Percentiles rank a stretch among this genome's conserved stretches.
phyloP scores from a whole-genome alignment of 2,113 vertebrate species.

The Equus przewalskii region DNA sequence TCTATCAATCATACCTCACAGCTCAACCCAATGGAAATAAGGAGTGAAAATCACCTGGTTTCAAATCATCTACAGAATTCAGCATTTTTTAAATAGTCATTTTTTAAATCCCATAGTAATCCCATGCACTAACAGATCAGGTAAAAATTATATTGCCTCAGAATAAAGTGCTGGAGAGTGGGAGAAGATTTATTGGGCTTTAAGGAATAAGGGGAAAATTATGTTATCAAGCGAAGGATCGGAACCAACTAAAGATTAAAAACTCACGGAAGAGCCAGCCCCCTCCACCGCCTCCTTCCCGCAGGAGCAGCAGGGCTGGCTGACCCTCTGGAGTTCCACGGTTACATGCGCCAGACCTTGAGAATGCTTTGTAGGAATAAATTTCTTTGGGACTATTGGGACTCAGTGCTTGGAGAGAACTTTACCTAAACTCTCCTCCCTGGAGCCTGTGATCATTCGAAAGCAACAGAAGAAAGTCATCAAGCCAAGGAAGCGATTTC shows the following conservation, averaged over 20 bases:
- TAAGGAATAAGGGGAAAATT: background rate
- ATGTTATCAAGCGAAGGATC: background rate
- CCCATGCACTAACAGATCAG: background rate
- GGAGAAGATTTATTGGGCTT: background rate
- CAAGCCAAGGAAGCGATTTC: background rate
- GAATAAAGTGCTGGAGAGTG: background rate
- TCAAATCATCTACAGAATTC: background rate
- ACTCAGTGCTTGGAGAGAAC: background rate
- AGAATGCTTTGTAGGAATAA: background rate
- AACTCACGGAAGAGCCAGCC: background rate
- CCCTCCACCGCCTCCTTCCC: background rate
- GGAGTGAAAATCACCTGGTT: background rate
- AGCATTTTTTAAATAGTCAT: background rate
- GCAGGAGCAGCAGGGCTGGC: background rate
- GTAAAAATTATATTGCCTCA: background rate
- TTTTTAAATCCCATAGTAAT: background rate
- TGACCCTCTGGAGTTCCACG: fast-evolving
- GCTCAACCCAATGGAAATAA: background rate
- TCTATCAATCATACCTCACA: background rate
- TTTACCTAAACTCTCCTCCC: background rate
- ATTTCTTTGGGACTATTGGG: background rate
- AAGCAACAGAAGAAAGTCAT: background rate
- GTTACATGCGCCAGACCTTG: background rate
- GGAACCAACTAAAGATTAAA: background rate
- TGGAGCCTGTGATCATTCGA: background rate